These are phyloP conservation scores for Halichoerus grypus DNA, from an alignment of 2,113 vertebrate genomes.

Conservation along the genomic window DNA sequence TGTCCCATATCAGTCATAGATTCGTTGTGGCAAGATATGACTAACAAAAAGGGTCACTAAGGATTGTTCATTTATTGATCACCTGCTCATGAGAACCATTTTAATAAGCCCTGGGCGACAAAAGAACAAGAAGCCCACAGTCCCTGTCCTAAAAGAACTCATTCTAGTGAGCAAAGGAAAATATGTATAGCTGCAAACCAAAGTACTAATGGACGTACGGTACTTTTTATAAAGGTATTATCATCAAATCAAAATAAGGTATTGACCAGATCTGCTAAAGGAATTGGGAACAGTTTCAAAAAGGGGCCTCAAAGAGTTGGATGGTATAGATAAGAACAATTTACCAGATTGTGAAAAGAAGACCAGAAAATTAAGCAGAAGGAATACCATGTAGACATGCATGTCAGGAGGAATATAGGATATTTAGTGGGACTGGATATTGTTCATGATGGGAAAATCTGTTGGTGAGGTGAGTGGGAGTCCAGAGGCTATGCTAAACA, in stretches of 20 bases:
- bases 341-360: background rate
- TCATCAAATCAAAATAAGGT: conserved; percentile 7
- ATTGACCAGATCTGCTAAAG: background rate
- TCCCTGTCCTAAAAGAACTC: background rate
- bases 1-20: background rate
- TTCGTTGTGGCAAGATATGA: background rate
- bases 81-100: background rate
- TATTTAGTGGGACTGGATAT: too few species aligned
- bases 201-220: background rate
- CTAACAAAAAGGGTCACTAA: background rate
- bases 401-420: rapidly evolving
- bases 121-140: background rate
- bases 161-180: background rate
- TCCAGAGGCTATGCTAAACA: background rate
- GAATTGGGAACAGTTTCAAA: background rate
- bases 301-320: background rate
- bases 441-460: background rate
- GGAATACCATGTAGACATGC: background rate
- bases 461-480: background rate
- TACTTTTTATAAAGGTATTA: conserved; percentile 35
- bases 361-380: background rate
- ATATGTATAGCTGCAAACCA: background rate
- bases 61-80: background rate
- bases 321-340: background rate
- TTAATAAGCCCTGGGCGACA: background rate